Conservation (phyloP, 2,797 vertebrate species). For the Melanotaenia nigrans region DNA sequence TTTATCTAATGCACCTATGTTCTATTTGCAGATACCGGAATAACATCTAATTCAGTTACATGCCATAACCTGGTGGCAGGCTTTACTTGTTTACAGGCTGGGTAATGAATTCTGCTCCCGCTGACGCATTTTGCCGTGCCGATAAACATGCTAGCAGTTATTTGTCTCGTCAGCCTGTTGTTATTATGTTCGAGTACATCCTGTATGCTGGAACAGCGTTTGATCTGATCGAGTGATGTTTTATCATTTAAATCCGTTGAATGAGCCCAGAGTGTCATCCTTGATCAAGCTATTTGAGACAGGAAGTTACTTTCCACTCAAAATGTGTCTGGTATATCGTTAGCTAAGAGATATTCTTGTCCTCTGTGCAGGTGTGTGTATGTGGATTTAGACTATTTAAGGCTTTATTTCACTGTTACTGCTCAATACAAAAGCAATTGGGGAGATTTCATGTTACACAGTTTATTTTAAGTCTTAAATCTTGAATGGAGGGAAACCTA, state of each 20-base stretch:
- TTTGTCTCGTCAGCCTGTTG: conserved; percentile 51
- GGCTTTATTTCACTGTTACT: background rate
- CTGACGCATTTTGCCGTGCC: conserved; percentile 52
- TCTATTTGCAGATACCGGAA: conserved; percentile 53
- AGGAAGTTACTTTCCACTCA: background rate
- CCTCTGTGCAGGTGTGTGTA: background rate
- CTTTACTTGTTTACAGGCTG: conserved; percentile 46
- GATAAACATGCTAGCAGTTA: conserved; percentile 46
- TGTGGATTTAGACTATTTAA: background rate
- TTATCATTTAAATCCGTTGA: conserved; percentile 21
- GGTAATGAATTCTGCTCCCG: conserved; percentile 16
- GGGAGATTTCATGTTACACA: background rate
- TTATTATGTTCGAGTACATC: conserved; percentile 41
- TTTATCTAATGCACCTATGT: conserved; percentile 60
- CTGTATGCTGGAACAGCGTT: conserved; percentile 36
- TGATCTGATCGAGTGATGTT: conserved; percentile 10
- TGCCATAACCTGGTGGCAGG: conserved; percentile 24
- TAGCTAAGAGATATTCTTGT: background rate
- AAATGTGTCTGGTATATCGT: conserved; percentile 7
- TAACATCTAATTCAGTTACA: conserved; percentile 39
- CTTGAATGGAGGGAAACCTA: background rate
- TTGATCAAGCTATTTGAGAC: background rate
- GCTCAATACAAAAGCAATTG: background rate
- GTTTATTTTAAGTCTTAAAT: background rate
- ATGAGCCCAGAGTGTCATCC: conserved; percentile 3